A percentile compares a stretch with the other conserved stretches of the same genome.
These are phyloP conservation scores for Corvus moneduloides DNA, from an alignment of 2,113 vertebrate genomes.

Conservation along the genomic window DNA sequence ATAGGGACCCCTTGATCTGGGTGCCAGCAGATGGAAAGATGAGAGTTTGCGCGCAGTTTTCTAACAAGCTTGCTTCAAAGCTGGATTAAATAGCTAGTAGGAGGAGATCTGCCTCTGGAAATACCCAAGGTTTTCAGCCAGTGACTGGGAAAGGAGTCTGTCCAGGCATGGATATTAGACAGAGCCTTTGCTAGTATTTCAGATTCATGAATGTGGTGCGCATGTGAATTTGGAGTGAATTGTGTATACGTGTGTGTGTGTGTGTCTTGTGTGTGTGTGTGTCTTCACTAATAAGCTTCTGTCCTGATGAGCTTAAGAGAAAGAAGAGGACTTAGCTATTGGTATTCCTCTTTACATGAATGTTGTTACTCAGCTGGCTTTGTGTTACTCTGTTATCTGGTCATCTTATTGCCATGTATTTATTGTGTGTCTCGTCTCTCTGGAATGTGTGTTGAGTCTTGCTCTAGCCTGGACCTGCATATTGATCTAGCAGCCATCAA, in stretches of 20 bases:
- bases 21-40: background rate
- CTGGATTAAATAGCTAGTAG: background rate
- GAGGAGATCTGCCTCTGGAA: background rate
- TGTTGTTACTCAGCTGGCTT: background rate
- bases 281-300: background rate
- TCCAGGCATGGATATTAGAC: background rate
- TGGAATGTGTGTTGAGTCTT: background rate
- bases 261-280: background rate
- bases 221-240: background rate
- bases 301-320: background rate
- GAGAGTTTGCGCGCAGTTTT: background rate
- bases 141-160: background rate
- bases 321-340: background rate
- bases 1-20: background rate
- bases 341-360: background rate
- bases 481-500: background rate
- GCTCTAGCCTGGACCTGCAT: background rate
- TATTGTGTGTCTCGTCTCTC: background rate
- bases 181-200: background rate
- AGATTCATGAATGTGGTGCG: background rate
- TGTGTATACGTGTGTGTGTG: background rate
- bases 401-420: background rate
- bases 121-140: background rate
- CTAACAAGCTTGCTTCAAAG: background rate
- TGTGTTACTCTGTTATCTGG: background rate